Evolutionary conservation across 2,113 vertebrate genomes (phyloP).

Genomic region (Seriola rivoliana): DNA sequence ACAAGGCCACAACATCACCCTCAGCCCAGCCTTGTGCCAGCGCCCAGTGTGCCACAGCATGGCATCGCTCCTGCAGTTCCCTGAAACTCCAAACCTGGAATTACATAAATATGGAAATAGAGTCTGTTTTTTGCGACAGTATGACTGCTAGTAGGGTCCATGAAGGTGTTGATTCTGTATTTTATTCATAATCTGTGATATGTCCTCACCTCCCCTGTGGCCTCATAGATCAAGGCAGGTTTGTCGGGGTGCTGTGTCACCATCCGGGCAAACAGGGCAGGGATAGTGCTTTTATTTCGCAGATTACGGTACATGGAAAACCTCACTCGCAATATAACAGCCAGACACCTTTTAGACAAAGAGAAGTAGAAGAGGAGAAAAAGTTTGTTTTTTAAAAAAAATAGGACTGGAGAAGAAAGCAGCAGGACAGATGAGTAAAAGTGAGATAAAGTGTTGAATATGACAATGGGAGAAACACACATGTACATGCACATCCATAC

Average conservation of each 20-base stretch:
- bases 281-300: slow-evolving; percentile 80
- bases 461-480: not conserved
- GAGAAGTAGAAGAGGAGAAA: not conserved
- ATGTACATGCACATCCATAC: not conserved
- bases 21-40: slow-evolving; percentile 79
- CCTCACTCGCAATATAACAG: slow-evolving; percentile 85
- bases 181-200: not conserved
- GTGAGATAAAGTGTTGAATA: not conserved
- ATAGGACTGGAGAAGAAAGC: not conserved
- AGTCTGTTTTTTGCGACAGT: not conserved
- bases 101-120: not conserved
- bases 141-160: no score
- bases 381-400: not conserved
- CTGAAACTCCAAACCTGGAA: slow-evolving; percentile 87
- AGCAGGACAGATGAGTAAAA: not conserved
- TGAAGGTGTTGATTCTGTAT: not conserved
- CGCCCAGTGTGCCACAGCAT: slow-evolving; percentile 87
- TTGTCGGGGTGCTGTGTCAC: slow-evolving; percentile 84
- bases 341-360: slow-evolving; percentile 81
- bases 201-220: slow-evolving; percentile 80
- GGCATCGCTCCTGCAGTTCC: slow-evolving; percentile 85
- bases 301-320: slow-evolving; percentile 78
- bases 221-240: slow-evolving; percentile 87
- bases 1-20: slow-evolving; percentile 89
- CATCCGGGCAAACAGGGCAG: slow-evolving; percentile 84